phyloP scores from a whole-genome alignment of 2,888 invertebrate genomes.

The Hylaea fasciaria region DNA sequence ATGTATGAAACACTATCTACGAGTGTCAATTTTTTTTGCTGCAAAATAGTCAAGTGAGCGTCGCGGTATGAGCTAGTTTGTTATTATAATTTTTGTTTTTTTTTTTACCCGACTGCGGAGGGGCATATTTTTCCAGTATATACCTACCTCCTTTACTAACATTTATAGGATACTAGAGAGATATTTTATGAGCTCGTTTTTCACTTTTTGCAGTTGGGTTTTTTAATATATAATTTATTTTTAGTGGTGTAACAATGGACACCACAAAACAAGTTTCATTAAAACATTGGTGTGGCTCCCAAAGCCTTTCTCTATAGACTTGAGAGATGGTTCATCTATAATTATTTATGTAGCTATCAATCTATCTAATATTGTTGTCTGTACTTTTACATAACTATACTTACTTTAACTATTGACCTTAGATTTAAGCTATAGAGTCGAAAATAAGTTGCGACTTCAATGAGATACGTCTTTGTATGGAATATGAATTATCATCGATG shows the following conservation, averaged over 20 bases:
- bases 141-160: no score
- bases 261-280: constrained; percentile 8
- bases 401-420: constrained; percentile 5
- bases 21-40: no score
- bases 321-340: constrained; percentile 23
- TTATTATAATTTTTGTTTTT: no score
- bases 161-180: no score
- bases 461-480: background rate
- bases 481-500: background rate
- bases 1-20: no score
- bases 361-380: background rate
- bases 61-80: no score
- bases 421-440: background rate
- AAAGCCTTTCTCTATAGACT: constrained; percentile 27
- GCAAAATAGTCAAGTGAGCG: no score
- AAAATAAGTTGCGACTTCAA: background rate
- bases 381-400: background rate
- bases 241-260: constrained; percentile 13
- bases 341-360: background rate
- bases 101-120: no score
- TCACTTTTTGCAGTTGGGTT: background rate
- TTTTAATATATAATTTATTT: no score
- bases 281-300: constrained; percentile 13
- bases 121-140: no score
- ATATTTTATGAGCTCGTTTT: no score